phyloP scores from a whole-genome alignment of 2,797 vertebrate genomes.

The Capromys pilorides region DNA sequence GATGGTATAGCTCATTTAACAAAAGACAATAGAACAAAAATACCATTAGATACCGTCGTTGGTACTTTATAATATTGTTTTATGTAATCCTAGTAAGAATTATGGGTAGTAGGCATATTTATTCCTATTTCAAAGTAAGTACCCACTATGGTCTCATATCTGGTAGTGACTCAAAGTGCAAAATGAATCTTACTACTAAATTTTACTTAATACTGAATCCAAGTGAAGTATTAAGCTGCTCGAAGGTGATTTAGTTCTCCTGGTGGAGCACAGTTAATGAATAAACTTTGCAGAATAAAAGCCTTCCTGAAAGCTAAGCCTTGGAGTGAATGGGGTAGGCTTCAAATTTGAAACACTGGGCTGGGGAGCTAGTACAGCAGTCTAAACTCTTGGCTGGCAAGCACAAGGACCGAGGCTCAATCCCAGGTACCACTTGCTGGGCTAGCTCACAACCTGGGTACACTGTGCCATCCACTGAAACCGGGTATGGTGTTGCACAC shows the following conservation, averaged over 20 bases:
- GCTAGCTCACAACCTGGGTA: too few relatives aligned
- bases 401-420: too few relatives aligned
- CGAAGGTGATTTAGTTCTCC: constrained; percentile 8
- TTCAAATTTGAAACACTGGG: neutral
- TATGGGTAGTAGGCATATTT: neutral
- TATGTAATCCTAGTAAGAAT: constrained; percentile 32
- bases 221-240: neutral
- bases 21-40: neutral
- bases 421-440: too few relatives aligned
- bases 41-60: neutral
- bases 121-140: constrained; percentile 11
- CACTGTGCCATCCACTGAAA: too few relatives aligned
- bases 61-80: neutral
- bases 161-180: neutral
- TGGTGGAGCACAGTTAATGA: neutral
- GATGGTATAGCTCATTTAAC: neutral
- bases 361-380: too few relatives aligned
- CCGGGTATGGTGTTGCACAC: too few relatives aligned
- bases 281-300: constrained; percentile 14
- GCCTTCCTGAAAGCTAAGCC: neutral
- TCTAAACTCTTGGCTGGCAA: too few relatives aligned
- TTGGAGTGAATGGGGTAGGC: neutral
- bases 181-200: neutral
- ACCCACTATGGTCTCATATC: neutral
- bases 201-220: neutral